Base-by-base conservation (phyloP, 2,888 invertebrate species). In the Cryptocheilus praepositus region DNA sequence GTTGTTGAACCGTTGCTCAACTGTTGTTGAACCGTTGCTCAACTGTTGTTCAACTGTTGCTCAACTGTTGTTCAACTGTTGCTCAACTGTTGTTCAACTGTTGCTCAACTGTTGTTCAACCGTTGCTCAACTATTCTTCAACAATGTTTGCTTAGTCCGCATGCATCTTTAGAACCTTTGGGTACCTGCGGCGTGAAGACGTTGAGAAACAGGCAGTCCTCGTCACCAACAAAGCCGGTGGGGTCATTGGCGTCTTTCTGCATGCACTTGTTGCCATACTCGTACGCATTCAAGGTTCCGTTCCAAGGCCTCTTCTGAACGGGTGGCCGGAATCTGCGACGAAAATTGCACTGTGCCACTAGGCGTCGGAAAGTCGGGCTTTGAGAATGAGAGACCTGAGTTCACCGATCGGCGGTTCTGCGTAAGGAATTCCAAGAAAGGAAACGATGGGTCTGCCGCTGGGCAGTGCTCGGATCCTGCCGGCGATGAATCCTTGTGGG, bases 381-480 rank as follows among this genome's bases (percentile, higher is more conserved):
- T n/a, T n/a, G n/a, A n/a, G n/a, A n/a, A n/a, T n/a, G n/a, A n/a
- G 28, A 25, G 25, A 84, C 73, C 86, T 71, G 25, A 81, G 73
- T 15, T 74, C 62, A 3, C 77, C 79, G 1, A 81, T 16, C 0
- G 86, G 85, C 2, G 84, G 80, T 22, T 75, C 63, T 3, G 84
- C 86, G 71, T 80, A 86, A 7, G 85, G 85, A 36, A 86, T 76
- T 3, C 84, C 83, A 0, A 21, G 11, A 11, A 64, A 70, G 0
- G 51, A 28, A 77, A 68, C 53, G 0, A 67, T 19, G 3, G 28
- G 21, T 57, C 70, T 44, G 8, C 60, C 64, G 21, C 52, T 53
- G 0, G 21, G 16, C 18, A 60, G 57, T 11, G 11, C 1, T 36
- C 8, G 3, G 7, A 36, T 11, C 36, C 8, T 2, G 36, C 36